phyloP scores from a whole-genome alignment of 2,888 invertebrate genomes.

The Lithosia quadra region DNA sequence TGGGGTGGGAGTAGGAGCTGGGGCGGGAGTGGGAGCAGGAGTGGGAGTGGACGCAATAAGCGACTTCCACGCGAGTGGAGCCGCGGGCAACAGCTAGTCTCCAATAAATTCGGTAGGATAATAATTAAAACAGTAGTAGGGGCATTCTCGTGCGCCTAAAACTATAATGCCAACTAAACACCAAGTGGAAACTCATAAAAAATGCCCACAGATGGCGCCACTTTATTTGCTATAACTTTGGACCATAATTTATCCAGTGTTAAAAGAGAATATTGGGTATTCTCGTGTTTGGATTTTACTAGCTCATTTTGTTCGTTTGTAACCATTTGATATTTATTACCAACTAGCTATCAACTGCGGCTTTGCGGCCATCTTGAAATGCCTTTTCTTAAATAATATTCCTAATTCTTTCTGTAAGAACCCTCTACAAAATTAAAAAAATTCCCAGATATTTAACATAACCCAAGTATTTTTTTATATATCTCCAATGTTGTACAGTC shows the following conservation, averaged over 20 bases:
- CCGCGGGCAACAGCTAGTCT: too few relatives aligned
- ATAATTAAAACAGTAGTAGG: not conserved
- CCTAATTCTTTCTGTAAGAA: not conserved
- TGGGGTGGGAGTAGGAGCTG: too few relatives aligned
- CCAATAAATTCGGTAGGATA: too few relatives aligned
- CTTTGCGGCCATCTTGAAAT: too few relatives aligned
- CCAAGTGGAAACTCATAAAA: conserved; percentile 37
- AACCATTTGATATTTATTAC: not conserved
- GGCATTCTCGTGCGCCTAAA: conserved; percentile 17
- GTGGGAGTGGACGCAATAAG: too few relatives aligned
- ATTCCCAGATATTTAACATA: too few relatives aligned
- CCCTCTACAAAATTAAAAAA: not conserved
- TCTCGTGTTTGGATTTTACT: not conserved
- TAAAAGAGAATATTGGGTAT: not conserved
- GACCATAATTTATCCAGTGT: conserved; percentile 29
- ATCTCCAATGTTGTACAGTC: too few relatives aligned
- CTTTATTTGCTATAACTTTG: conserved; percentile 33
- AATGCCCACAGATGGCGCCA: conserved; percentile 36
- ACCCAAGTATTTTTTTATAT: too few relatives aligned
- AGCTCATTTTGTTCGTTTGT: not conserved
- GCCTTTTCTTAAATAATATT: too few relatives aligned
- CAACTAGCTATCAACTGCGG: too few relatives aligned
- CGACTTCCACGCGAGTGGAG: too few relatives aligned
- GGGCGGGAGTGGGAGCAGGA: too few relatives aligned
- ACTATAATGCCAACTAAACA: conserved; percentile 40